Evolutionary conservation across 2,888 invertebrate species (phyloP), one percentile per base, ranked within the genome.

Genomic region (Tetranychus piercei): DNA sequence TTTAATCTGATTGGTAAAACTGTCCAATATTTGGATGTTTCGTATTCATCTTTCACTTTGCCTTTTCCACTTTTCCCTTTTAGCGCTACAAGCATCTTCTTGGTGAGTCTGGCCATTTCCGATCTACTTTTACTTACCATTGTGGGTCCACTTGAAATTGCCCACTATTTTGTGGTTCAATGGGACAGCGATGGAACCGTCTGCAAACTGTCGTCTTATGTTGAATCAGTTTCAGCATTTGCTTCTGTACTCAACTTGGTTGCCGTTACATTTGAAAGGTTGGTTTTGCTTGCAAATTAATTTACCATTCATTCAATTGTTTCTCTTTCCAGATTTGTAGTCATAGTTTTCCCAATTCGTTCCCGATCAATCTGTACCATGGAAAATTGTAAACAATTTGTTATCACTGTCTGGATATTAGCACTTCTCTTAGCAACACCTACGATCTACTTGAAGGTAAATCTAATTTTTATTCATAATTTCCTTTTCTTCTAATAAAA

Each of bases 221-320:
- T 82, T 3, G 83, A 84, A 78, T 82, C 84, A 77, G 80, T 85
- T 34, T 83, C 84, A 0, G 84, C 84, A 1, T 81, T 82, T 6
- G 83, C 84, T 0, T 84, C 85, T 15, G 83, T 85, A 3, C 81
- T 85, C 65, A 85, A 85, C 77, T 80, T 85, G 9, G 82, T 83
- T 44, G 84, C 85, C 2, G 84, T 85, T 75, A 85, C 84, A 67
- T 79, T 85, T 5, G 85, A 85, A 80, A 83, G 85, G 85, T 85
- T 79, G 80, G 80, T 77, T 9, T 43, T 23, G 11, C 9, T 1
- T 18, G 18, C 1, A 7, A 11, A 65, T 23, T 34, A 11, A 66
- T 66, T 66, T 66, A 3, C 34, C 34, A 0, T 20, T 69, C 6
- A 69, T 11, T 7, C 34, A 23, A 20, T 22, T 69, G 5, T 23